Percentiles rank a stretch among this genome's conserved stretches.
Conservation (phyloP, 2,888 invertebrate genomes). For the Mimachlamys varia region DNA sequence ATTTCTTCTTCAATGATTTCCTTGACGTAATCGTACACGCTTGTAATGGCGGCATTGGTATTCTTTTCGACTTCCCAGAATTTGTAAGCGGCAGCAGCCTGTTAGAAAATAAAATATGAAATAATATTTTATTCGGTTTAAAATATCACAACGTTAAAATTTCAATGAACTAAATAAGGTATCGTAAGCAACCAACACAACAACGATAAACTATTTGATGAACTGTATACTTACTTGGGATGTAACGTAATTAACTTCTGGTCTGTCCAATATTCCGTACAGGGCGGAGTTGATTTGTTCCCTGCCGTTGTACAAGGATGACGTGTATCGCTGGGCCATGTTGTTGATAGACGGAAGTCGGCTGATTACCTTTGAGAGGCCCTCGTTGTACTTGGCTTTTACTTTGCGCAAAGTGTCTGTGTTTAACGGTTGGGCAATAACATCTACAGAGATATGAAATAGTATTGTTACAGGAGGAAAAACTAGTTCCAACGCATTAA, state of each 20-base stretch:
- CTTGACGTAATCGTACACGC: constrained; percentile 47
- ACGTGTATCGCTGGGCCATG: constrained; percentile 47
- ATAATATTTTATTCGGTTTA: too few relatives aligned
- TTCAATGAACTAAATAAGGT: too few relatives aligned
- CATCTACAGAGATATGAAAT: background rate
- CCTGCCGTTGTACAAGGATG: constrained; percentile 53
- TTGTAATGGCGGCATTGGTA: constrained; percentile 47
- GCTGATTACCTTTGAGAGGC: constrained; percentile 49
- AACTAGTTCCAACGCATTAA: too few relatives aligned
- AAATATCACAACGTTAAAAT: too few relatives aligned
- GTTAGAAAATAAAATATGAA: background rate
- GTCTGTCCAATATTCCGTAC: constrained; percentile 37
- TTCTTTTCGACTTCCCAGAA: constrained; percentile 68
- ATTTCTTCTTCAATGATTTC: constrained; percentile 61
- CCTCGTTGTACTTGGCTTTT: constrained; percentile 32
- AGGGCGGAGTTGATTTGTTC: constrained; percentile 52
- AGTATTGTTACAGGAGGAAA: background rate
- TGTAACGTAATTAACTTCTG: background rate
- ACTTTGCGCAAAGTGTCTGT: background rate
- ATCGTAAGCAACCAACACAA: too few relatives aligned
- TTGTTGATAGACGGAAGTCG: background rate
- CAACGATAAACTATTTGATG: too few relatives aligned
- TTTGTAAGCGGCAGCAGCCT: constrained; percentile 67
- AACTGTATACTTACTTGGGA: background rate
- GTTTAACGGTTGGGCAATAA: constrained; percentile 17